phyloP scores from a whole-genome alignment of 2,113 vertebrate species.

The Nannospalax galili region DNA sequence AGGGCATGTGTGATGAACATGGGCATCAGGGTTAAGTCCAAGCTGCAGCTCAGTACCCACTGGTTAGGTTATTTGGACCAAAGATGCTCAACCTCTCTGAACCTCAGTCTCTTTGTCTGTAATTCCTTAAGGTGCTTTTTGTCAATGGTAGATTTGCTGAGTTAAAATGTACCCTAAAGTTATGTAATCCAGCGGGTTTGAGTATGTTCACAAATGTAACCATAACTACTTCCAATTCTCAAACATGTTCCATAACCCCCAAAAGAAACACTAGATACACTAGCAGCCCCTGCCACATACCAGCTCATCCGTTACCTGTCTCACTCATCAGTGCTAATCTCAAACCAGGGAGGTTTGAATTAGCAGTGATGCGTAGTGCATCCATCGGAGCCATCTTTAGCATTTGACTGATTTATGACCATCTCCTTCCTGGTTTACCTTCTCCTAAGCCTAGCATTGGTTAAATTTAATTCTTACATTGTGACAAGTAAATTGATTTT shows the following conservation, averaged over 20 bases:
- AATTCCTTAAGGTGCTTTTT: not conserved
- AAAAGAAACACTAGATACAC: not conserved
- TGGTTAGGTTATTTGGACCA: not conserved
- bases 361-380: not conserved
- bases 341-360: not conserved
- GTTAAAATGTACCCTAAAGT: not conserved
- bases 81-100: not conserved
- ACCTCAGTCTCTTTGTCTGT: not conserved
- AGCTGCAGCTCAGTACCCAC: not conserved
- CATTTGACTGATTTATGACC: not conserved
- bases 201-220: not conserved
- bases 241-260: not conserved
- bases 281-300: not conserved
- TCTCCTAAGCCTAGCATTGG: not conserved
- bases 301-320: not conserved
- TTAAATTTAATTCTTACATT: not conserved
- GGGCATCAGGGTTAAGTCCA: not conserved
- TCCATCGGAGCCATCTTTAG: not conserved
- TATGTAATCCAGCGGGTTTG: not conserved
- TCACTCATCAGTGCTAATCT: no score
- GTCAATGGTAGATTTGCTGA: not conserved
- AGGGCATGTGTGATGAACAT: not conserved
- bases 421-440: not conserved
- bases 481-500: conserved; percentile 6
- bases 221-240: not conserved